Evolutionary conservation across 2,797 vertebrate genomes (phyloP), one percentile per base, ranked within the genome.

Genomic region (Gila robusta): DNA sequence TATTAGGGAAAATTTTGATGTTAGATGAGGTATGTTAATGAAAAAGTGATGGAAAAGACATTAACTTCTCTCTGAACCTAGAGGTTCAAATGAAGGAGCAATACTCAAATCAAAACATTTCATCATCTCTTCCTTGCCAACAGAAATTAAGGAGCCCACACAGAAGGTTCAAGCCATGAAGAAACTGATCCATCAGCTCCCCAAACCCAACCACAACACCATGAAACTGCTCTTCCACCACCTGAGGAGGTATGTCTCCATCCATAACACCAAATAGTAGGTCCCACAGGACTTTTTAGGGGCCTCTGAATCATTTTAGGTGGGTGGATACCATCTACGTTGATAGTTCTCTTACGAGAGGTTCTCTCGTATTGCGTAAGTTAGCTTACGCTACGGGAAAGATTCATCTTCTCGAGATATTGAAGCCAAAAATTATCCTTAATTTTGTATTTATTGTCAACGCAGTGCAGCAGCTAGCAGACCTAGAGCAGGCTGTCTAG

Each of bases 141-240:
- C 93, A 99, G 98, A 97, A 95, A 96, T 94, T 16, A 97, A 94
- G 90, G 96, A 98, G 73, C 89, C 91, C 0, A 88, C 87, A 86
- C 89, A 89, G 85, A 96, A 96, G 88, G 91, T 97, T 72, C 94
- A 96, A 91, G 87, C 91, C 8, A 87, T 98, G 88, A 97, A 95
- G 89, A 94, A 85, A 87, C 95, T 98, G 87, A 94, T 98, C 87
- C 92, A 95, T 86, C 93, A 97, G 81, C 94, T 99, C 37, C 97
- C 98, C n/a, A 95, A 90, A 88, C 95, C 97, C 80, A 98, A 98
- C 94, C 96, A 94, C 14, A 96, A 98, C 91, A 98, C 97, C 76
- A 97, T 98, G 96, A 97, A 95, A 93, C 83, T 95, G 69, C 95
- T 99, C 80, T 98, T 99, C 92, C 93, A 92, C 82, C 98, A 99